Percentiles rank a stretch among this genome's conserved stretches.
These are phyloP conservation scores for Ceuthmochares aereus DNA, from an alignment of 2,113 vertebrate species.

Conservation along the genomic window DNA sequence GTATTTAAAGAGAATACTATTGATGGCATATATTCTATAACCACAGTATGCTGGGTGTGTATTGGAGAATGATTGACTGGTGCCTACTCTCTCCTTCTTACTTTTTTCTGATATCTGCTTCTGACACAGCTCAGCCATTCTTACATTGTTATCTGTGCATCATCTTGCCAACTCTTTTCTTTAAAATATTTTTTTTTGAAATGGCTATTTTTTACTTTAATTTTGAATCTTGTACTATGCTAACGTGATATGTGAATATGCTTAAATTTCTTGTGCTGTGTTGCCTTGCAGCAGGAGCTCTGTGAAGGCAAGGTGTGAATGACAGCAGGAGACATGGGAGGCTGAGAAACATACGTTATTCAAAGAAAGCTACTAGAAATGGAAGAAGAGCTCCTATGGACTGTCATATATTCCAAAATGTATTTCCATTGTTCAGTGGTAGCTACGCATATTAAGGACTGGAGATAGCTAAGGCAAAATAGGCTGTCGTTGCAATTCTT, in stretches of 20 bases:
- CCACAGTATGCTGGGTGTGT: not conserved
- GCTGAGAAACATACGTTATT: not conserved
- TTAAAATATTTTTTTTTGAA: not conserved
- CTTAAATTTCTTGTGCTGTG: not conserved
- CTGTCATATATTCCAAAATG: not conserved
- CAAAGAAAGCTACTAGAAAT: not conserved
- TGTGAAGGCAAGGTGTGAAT: not conserved
- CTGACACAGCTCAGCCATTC: not conserved
- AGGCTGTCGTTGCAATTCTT: not conserved
- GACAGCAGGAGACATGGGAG: not conserved
- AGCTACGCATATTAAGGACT: not conserved
- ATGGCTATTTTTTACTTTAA: not conserved
- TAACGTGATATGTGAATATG: not conserved
- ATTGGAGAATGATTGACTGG: not conserved
- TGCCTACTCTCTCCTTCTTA: not conserved
- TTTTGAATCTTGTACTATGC: not conserved
- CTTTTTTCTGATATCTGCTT: not conserved
- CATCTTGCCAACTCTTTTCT: not conserved
- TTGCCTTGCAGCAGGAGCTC: not conserved
- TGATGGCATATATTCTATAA: not conserved
- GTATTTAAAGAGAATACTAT: not conserved
- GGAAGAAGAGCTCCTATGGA: not conserved
- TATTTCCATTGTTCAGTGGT: not conserved
- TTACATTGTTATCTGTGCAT: not conserved
- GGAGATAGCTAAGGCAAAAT: not conserved